These are phyloP conservation scores for Paraescarpia echinospica DNA, from an alignment of 1,140 invertebrate species.

Conservation along the genomic window DNA sequence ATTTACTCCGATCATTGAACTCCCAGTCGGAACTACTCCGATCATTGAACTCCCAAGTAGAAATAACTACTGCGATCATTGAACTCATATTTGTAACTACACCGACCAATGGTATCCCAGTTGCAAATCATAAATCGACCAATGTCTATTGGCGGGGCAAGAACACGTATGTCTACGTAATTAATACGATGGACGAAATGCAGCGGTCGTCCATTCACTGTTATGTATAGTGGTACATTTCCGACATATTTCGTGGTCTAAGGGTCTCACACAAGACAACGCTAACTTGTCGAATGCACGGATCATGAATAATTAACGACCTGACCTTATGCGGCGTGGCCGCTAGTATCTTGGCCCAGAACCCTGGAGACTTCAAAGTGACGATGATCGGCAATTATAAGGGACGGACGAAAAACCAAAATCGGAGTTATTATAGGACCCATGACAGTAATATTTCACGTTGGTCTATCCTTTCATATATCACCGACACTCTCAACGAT, in stretches of 20 bases:
- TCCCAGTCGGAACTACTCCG: background rate
- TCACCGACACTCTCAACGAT: too few relatives aligned
- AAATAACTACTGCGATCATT: too few relatives aligned
- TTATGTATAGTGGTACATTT: background rate
- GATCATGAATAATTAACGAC: background rate
- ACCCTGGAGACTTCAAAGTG: background rate
- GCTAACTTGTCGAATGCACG: background rate
- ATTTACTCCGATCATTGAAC: background rate
- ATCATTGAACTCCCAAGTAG: background rate
- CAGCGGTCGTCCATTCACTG: background rate
- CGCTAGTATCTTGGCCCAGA: background rate
- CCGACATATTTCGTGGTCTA: background rate
- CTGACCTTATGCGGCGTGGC: background rate
- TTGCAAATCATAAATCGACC: background rate
- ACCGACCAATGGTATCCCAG: background rate
- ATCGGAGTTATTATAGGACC: background rate
- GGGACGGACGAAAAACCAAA: background rate
- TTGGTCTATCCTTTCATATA: too few relatives aligned
- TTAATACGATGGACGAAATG: background rate
- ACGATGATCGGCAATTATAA: background rate
- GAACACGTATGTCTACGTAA: background rate
- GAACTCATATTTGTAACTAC: background rate
- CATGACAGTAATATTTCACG: too few relatives aligned
- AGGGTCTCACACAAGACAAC: background rate
- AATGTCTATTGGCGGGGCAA: too few relatives aligned